Percentiles rank a stretch among this genome's conserved stretches.
phyloP scores from a whole-genome alignment of 2,888 invertebrate genomes.

The Protonemura montana region DNA sequence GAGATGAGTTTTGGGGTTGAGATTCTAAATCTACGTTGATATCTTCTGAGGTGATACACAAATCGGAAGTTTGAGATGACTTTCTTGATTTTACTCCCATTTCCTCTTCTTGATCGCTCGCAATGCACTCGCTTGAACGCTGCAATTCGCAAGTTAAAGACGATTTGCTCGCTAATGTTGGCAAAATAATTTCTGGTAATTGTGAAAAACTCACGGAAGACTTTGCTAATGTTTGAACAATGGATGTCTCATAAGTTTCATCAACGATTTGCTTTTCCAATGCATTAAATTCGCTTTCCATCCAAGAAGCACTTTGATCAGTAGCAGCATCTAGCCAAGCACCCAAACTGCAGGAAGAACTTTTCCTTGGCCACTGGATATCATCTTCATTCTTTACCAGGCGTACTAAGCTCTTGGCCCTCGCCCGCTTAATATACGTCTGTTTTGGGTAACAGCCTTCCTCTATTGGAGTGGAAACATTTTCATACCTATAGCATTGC shows the following conservation, averaged over 20 bases:
- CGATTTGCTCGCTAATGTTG: too few species aligned
- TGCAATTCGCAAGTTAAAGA: too few species aligned
- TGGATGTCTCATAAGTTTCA: not conserved
- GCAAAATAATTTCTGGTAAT: too few species aligned
- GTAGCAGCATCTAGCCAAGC: constrained; percentile 32
- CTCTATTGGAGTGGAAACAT: not conserved
- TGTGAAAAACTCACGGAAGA: too few species aligned
- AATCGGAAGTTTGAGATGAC: too few species aligned
- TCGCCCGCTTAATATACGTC: not conserved
- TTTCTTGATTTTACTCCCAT: too few species aligned
- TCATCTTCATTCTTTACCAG: not conserved
- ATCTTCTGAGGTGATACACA: too few species aligned
- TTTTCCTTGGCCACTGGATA: constrained; percentile 38
- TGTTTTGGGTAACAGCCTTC: not conserved
- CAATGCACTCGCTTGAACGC: too few species aligned
- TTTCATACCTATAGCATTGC: not conserved
- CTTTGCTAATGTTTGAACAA: too few species aligned
- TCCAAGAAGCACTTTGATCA: not conserved
- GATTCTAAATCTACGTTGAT: too few species aligned
- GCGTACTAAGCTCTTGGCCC: not conserved
- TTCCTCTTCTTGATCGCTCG: too few species aligned
- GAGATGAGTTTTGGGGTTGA: too few species aligned
- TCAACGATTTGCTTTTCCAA: constrained; percentile 25
- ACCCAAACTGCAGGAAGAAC: constrained; percentile 13
- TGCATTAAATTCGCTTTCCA: not conserved